A percentile compares a stretch with the other conserved stretches of the same genome.
Evolutionary conservation across 2,797 vertebrate genomes (phyloP).

Genomic region (Gallinago nigripennis): DNA sequence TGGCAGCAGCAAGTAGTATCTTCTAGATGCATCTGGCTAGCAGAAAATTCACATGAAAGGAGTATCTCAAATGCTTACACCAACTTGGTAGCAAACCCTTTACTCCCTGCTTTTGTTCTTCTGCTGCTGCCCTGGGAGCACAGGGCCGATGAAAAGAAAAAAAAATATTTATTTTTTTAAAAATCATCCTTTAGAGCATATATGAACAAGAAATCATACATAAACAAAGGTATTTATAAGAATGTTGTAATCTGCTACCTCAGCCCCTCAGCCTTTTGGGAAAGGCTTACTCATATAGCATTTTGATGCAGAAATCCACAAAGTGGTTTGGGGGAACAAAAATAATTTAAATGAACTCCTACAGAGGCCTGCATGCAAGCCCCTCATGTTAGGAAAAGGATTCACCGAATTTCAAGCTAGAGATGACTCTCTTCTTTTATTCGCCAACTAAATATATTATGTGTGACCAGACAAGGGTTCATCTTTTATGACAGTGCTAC

Average conservation of each 20-base stretch:
- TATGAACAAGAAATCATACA: not conserved
- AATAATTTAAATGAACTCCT: not conserved
- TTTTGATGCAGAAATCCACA: not conserved
- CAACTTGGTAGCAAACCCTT: not conserved
- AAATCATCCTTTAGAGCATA: not conserved
- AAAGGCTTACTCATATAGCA: not conserved
- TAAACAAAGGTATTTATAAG: not conserved
- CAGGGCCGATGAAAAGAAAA: not conserved
- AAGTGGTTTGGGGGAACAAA: not conserved
- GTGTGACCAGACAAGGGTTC: not conserved
- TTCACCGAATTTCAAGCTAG: not conserved
- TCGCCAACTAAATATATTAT: not conserved
- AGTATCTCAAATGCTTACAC: not conserved
- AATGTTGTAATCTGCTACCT: not conserved
- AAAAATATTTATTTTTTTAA: not conserved
- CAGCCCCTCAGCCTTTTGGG: not conserved
- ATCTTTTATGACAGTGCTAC: not conserved
- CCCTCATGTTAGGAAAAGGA: not conserved
- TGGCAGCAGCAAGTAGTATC: not conserved
- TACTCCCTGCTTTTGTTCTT: not conserved
- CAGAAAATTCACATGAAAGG: not conserved
- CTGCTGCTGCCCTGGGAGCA: not conserved
- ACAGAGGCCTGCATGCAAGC: not conserved
- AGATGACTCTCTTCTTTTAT: not conserved
- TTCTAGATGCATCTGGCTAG: not conserved